Evolutionary conservation across 2,888 invertebrate species (phyloP).

Genomic region (Aethes cnicana): DNA sequence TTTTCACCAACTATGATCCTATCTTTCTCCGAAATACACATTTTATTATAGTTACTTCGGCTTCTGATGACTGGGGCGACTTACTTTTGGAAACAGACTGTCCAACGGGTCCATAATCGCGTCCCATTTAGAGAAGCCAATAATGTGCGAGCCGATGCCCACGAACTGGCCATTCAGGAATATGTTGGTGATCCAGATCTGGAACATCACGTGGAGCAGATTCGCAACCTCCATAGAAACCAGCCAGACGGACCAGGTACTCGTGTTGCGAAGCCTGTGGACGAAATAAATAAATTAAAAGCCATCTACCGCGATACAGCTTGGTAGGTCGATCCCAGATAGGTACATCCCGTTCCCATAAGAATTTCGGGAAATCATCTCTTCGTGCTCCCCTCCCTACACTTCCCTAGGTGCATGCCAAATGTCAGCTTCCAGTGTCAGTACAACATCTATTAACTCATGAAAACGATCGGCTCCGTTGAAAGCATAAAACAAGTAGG

Average conservation of each 20-base stretch:
- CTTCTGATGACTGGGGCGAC: too few species aligned
- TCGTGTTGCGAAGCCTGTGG: constrained; percentile 86
- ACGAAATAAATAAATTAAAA: too few species aligned
- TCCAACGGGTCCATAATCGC: constrained; percentile 87
- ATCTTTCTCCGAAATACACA: background rate
- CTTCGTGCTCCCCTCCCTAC: too few species aligned
- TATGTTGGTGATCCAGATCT: constrained; percentile 88
- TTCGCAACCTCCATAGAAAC: constrained; percentile 90
- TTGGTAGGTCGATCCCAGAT: too few species aligned
- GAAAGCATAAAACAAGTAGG: background rate
- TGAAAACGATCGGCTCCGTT: constrained; percentile 7
- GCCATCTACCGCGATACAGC: too few species aligned
- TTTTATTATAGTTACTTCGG: too few species aligned
- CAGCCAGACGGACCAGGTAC: constrained; percentile 89
- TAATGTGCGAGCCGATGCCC: constrained; percentile 85
- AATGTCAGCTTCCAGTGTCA: too few species aligned
- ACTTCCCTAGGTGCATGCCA: too few species aligned
- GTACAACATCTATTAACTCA: too few species aligned
- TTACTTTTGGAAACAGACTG: constrained; percentile 91
- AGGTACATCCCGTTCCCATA: too few species aligned
- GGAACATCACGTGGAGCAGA: constrained; percentile 88
- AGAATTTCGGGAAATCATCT: too few species aligned
- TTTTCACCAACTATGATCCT: too few species aligned
- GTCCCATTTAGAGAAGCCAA: constrained; percentile 82
- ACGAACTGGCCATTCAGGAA: constrained; percentile 92